Evolutionary conservation across 2,888 invertebrate species (phyloP), one percentile per base, ranked within the genome.

Genomic region (Copidosoma aretas): DNA sequence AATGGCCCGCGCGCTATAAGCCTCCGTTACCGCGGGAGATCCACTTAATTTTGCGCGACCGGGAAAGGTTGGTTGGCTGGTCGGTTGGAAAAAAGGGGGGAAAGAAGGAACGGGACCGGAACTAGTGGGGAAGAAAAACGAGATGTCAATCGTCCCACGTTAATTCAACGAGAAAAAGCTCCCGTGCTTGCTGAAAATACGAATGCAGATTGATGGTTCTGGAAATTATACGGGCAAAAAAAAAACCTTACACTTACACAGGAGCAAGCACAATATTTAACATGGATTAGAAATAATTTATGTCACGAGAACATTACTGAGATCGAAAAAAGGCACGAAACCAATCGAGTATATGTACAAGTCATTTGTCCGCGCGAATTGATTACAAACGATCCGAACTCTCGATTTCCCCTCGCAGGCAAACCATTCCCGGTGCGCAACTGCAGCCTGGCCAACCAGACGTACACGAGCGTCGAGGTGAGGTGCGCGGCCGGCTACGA

Each of bases 371-470:
- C n/a, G n/a, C n/a, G 41, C 41, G 41, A 41, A 41, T 10, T 41
- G 41, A 41, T 8, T 14, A 41, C 8, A 14, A 41, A 41, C 8
- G 14, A 54, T 54, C 8, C 22, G 24, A 10, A 52, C n/a, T 43
- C 2, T 22, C n/a, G n/a, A n/a, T n/a, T n/a, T n/a, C n/a, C 32
- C 10, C 63, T 77, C 78, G 62, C 85, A 93, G 94, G 93, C 71
- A 90, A 93, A 82, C 95, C 95, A 51, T 93, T 92, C 82, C 89
- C 92, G 64, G 93, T 94, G 60, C 90, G 91, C 72, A 95, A 95
- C 86, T 95, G 95, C 85, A 89, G 91, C 64, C 86, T 94, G 76
- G 91, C 91, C 83, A 95, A 95, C 85, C 92, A 93, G 83, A 94
- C 94, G 19, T 90, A 91, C 78, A 92, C 91, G 77, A 91, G 92